Evolutionary conservation across 2,113 vertebrate species (phyloP), one percentile per base, ranked within the genome.

Genomic region (Meleagris gallopavo): DNA sequence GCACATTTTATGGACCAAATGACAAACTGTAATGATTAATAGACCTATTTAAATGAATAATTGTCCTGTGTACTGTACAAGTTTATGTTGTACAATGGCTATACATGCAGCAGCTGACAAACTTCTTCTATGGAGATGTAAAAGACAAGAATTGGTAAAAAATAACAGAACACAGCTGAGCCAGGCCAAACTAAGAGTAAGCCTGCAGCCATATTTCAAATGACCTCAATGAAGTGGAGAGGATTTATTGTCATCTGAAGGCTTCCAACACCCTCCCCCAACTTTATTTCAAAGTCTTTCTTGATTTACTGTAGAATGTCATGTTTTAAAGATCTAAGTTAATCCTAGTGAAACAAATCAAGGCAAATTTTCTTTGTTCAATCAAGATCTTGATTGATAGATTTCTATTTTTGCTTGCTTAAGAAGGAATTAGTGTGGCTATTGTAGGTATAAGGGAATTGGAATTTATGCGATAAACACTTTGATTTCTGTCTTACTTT

Each of bases 1-100:
- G 76, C 62, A 15, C 48, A 71, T 95, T 93, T 83, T 70, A 91
- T 94, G 89, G 83, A 62, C 74, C 60, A 82, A 87, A 84, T 88
- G 83, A 81, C 93, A 96, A 95, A 94, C 83, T 88, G 15, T 83
- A 73, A 91, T 95, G 85, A 96, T 90, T 95, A 95, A 96, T 97
- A 80, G 62, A 55, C 43, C 65, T 89, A 77, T 95, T 89, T 96
- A 95, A 94, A 67, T 95, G 87, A 95, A 32, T 93, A 83, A 94
- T 70, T 94, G 55, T 94, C 45, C 62, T 48, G 43, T 45, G 52
- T 76, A 71, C 54, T 66, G 29, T 34, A 82, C n/a, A 43, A 80
- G 83, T 85, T 93, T 77, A 65, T 73, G 64, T 29, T 88, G 88
- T 83, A 91, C 76, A 40, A 75, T 88, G 71, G 76, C 58, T 87